Conservation (phyloP, 2,113 vertebrate species). For the Entomyzon cyanotis region DNA sequence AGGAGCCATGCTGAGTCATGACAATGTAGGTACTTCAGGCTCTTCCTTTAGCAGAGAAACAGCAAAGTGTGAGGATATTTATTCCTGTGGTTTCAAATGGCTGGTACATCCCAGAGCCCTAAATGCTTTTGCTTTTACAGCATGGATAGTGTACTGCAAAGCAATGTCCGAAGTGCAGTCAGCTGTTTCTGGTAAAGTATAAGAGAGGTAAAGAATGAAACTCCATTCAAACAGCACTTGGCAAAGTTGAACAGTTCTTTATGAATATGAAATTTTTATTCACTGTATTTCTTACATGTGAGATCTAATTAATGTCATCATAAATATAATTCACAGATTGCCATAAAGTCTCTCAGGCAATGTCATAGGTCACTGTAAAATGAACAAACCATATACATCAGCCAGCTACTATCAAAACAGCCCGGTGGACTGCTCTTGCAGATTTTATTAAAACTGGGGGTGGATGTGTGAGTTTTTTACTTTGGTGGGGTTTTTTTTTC, state of each 20-base stretch:
- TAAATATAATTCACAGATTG: background rate
- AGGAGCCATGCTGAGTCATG: conserved; percentile 92
- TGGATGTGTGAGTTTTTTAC: background rate
- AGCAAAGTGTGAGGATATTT: background rate
- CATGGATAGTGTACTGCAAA: background rate
- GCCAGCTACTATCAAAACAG: background rate
- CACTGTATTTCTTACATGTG: background rate
- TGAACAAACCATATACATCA: background rate
- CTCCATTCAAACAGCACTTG: background rate
- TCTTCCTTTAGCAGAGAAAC: background rate
- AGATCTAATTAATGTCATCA: background rate
- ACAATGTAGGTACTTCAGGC: conserved; percentile 78
- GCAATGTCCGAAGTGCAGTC: background rate
- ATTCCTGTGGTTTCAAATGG: background rate
- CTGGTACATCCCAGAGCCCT: background rate
- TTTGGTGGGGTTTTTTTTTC: background rate
- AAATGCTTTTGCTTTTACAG: background rate
- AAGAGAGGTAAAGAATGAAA: background rate
- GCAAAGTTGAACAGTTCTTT: background rate
- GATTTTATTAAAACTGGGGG: background rate
- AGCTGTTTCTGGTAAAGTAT: background rate
- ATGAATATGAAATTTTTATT: background rate
- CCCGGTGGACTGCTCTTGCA: background rate
- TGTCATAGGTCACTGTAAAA: background rate
- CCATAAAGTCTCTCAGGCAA: background rate